phyloP scores from a whole-genome alignment of 1,140 invertebrate genomes.

The Cecropterus lyciades region DNA sequence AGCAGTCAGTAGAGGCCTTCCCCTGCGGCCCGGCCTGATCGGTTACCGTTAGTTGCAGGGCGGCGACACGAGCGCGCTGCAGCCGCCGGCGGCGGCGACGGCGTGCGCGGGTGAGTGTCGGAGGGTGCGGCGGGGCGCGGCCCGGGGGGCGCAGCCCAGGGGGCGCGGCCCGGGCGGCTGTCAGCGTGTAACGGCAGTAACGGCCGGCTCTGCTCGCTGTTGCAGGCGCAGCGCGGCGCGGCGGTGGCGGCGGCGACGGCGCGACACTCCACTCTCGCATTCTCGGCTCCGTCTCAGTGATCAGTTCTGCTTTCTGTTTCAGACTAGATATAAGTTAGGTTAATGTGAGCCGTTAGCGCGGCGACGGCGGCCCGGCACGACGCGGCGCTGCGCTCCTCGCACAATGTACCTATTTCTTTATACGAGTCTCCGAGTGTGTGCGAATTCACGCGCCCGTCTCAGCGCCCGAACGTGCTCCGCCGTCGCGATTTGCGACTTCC shows the following conservation, averaged over 20 bases:
- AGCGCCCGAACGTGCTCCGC: not conserved
- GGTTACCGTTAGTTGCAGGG: not conserved
- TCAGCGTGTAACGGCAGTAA: constrained; percentile 39
- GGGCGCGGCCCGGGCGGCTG: constrained; percentile 11
- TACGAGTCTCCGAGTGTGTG: constrained; percentile 50
- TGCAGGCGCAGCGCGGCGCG: constrained; percentile 48
- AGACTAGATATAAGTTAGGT: constrained; percentile 81
- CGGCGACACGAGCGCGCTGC: constrained; percentile 1
- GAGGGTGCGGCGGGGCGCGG: too few species aligned
- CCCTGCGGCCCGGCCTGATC: not conserved
- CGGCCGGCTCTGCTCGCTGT: constrained; percentile 58
- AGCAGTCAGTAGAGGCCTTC: not conserved
- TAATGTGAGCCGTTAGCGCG: constrained; percentile 54
- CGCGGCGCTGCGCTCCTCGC: constrained; percentile 44
- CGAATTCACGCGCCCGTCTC: constrained; percentile 35
- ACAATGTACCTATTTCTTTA: constrained; percentile 72
- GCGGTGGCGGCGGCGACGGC: constrained; percentile 26
- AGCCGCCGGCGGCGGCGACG: constrained; percentile 1
- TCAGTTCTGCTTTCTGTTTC: constrained; percentile 80
- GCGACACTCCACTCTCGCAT: not conserved
- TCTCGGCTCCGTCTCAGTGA: constrained; percentile 54
- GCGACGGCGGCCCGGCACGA: constrained; percentile 47
- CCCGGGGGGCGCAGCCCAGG: not conserved
- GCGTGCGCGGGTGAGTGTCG: constrained; percentile 3
- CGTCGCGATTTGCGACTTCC: not conserved